Base-by-base conservation (phyloP, 2,888 invertebrate species). In the Drosophila silvestris region DNA sequence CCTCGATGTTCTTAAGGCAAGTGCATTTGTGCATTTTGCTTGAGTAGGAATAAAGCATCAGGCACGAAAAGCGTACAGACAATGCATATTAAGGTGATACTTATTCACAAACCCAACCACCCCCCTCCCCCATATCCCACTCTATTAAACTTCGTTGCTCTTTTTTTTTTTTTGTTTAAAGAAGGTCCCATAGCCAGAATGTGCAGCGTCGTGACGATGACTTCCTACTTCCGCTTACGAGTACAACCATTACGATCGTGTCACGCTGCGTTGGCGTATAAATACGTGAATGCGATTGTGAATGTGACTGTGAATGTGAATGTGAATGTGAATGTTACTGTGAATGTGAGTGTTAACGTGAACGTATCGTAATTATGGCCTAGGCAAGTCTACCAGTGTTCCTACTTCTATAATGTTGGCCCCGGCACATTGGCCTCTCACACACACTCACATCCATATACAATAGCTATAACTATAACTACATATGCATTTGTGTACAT, bases 171-270 rank as follows among this genome's bases (percentile, higher is more conserved):
- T n/a, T 19, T 53, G 22, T 6, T 3, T 32, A n/a, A n/a, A 66
- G 62, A 66, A 62, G 65, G 61, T 70, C 47, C 66, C 59, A 50
- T 65, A 37, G 35, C 33, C 60, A 78, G 81, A 81, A 82, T 75
- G 76, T 69, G 56, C 76, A 70, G 30, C 64, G 62, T 77, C 81
- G 78, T 77, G 81, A 72, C 83, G 67, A 72, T 76, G 53, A 81
- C 81, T 81, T 81, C 81, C 81, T 81, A 83, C 80, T 81, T 81
- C 83, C 81, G 81, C 80, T 81, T 61, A 56, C 57, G 47, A 26
- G 47, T 16, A 26, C 59, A 52, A 58, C 32, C 60, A 68, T 74
- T 78, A 50, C 52, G 73, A 66, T 81, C 81, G 82, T 79, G 73
- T 79, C 81, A 79, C 79, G 79, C 81, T 79, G 81, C 78, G 81